Conservation (phyloP, 2,113 vertebrate species). For the Notiomystis cincta region DNA sequence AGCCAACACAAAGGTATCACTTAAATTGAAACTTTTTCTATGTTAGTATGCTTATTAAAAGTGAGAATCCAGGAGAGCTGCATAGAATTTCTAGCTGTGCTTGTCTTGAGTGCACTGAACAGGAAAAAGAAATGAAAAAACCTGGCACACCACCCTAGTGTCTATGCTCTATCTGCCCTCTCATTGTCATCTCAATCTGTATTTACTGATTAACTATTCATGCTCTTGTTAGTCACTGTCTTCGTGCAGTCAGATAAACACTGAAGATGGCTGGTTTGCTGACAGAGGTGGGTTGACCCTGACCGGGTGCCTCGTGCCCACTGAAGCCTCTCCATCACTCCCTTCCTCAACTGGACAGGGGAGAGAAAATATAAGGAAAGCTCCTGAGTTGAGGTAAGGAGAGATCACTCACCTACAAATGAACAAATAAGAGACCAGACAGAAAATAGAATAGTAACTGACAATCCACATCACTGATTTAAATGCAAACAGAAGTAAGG, state of each 20-base stretch:
- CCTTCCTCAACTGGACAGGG: not conserved
- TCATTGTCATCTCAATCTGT: not conserved
- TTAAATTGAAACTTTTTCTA: not conserved
- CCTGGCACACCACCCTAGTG: too few species aligned
- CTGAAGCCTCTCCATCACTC: not conserved
- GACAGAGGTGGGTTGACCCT: not conserved
- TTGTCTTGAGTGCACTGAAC: not conserved
- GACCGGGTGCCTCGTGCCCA: not conserved
- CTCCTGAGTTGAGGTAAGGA: not conserved
- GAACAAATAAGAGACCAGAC: not conserved
- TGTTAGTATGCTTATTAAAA: not conserved
- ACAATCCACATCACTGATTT: not conserved
- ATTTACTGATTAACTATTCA: not conserved
- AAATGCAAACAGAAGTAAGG: not conserved
- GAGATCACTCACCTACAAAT: not conserved
- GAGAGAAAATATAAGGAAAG: not conserved
- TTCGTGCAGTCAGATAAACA: not conserved
- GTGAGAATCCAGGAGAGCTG: not conserved
- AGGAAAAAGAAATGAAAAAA: fast-evolving
- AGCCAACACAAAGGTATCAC: not conserved
- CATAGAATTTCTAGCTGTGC: not conserved
- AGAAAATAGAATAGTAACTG: not conserved
- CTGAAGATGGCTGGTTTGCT: not conserved
- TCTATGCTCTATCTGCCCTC: not conserved
- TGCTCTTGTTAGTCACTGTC: not conserved